Base-by-base conservation (phyloP, 1,140 invertebrate species). In the Drosophila nebulosa region DNA sequence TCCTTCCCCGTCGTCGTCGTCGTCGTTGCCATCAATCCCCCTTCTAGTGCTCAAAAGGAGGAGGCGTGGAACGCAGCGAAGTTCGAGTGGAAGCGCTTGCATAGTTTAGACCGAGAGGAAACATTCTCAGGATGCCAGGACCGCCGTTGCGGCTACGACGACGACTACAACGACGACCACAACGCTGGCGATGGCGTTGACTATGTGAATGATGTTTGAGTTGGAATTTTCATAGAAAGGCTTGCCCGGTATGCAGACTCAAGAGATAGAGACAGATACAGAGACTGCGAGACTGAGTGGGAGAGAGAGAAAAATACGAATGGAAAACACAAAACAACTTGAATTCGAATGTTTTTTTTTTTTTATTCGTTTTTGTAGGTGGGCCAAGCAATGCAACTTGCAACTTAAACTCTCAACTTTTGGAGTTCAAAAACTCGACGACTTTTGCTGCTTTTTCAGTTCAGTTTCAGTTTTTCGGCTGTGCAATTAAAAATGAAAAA, bases 401-500 rank as follows among this genome's bases (percentile, higher is more conserved):
- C n/a, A 39, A 21, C 6, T 46, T 46, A 7, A 46, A 46, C 16
- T 46, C 39, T 46, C 39, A 46, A 46, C 39, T 46, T n/a, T 46
- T 46, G 18, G 2, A 10, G 16, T 10, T 16, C n/a, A n/a, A 21
- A 9, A 6, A 21, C 16, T 46, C 7, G 16, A 3, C 30, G 30
- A 32, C 10, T 1, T 3, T 32, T 10, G 10, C 10, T 12, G 10
- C 10, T 10, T 3, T 12, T 64, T 64, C 63, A n/a, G 58, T 60
- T 60, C 64, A 58, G 65, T 79, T 86, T 78, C 73, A 86, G 74
- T 78, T 85, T 85, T 85, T 84, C 64, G 70, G 67, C 50, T 78
- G 83, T 80, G 85, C 85, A 89, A 89, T 89, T 89, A 89, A 89
- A 89, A 90, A 74, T 90, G 80, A 89, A 86, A 80, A 89, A 89